Conservation (phyloP, 35 echinoderm and acorn worm species). For the Antedon bifida region DNA sequence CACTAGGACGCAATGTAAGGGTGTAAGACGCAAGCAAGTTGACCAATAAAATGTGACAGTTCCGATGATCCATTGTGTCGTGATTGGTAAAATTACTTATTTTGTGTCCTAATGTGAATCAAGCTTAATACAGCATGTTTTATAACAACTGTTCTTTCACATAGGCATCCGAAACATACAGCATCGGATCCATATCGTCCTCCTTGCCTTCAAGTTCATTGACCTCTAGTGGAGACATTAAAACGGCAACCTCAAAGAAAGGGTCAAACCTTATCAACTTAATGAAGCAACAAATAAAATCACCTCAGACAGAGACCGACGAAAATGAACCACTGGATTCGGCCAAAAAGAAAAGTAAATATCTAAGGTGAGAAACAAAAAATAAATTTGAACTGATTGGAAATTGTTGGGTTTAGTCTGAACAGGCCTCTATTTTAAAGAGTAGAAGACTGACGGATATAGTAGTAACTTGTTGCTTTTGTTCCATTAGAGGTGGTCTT, state of each 20-base stretch:
- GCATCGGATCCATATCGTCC: neutral
- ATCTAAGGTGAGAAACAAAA: conserved; percentile 30
- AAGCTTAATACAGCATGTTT: no score
- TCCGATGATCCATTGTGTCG: no score
- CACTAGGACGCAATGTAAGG: no score
- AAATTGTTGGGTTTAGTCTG: neutral
- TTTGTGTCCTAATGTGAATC: no score
- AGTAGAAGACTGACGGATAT: no score
- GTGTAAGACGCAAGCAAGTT: no score
- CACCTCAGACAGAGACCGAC: neutral
- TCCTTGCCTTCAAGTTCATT: neutral
- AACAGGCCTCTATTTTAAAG: neutral
- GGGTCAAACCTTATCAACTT: neutral
- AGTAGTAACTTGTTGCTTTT: neutral
- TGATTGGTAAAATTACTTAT: no score
- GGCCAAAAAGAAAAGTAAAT: conserved; percentile 68
- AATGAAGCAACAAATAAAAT: neutral
- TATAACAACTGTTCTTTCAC: neutral
- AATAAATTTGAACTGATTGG: neutral
- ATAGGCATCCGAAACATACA: neutral
- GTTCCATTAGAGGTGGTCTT: conserved; percentile 61
- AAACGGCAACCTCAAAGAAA: neutral
- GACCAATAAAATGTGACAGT: no score
- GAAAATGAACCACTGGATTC: conserved; percentile 26
- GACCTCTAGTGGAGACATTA: neutral